Conservation (phyloP, 2,797 vertebrate species). For the Crocodylus rhombifer region DNA sequence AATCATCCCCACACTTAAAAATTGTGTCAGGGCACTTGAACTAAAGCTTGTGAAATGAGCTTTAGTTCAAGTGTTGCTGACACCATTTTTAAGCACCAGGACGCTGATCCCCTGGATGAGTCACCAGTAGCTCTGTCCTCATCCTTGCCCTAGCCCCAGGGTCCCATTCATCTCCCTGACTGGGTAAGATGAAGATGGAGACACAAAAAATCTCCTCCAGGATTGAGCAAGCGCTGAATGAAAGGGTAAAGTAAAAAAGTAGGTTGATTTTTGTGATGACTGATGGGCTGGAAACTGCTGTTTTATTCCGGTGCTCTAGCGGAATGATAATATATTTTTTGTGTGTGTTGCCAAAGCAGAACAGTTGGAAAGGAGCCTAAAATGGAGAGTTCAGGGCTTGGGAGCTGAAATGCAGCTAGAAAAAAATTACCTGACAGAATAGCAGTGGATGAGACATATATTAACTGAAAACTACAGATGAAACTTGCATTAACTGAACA, state of each 20-base stretch:
- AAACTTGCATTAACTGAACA: slow-evolving; percentile 37
- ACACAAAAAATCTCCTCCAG: slow-evolving; percentile 7
- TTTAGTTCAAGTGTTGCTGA: neutral
- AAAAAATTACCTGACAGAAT: slow-evolving; percentile 59
- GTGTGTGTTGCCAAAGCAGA: slow-evolving; percentile 56
- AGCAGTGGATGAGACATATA: slow-evolving; percentile 27
- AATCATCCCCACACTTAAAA: neutral
- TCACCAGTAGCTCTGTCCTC: too few relatives aligned
- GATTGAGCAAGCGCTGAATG: neutral
- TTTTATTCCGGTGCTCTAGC: slow-evolving; percentile 56
- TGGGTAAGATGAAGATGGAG: neutral
- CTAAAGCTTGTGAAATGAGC: neutral
- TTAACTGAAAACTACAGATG: slow-evolving; percentile 22
- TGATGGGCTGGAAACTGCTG: slow-evolving; percentile 28
- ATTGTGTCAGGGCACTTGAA: neutral
- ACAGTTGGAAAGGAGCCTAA: slow-evolving; percentile 50
- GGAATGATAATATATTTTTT: slow-evolving; percentile 52
- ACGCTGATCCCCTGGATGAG: too few relatives aligned
- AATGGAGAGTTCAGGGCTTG: slow-evolving; percentile 28
- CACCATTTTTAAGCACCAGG: neutral
- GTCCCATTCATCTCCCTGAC: too few relatives aligned
- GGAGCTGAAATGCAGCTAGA: slow-evolving; percentile 43
- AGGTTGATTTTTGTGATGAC: slow-evolving; percentile 62
- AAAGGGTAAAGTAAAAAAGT: neutral
- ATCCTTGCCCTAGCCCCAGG: too few relatives aligned